Evolutionary conservation across 2,888 invertebrate species (phyloP).

Genomic region (Campoplex nolae): DNA sequence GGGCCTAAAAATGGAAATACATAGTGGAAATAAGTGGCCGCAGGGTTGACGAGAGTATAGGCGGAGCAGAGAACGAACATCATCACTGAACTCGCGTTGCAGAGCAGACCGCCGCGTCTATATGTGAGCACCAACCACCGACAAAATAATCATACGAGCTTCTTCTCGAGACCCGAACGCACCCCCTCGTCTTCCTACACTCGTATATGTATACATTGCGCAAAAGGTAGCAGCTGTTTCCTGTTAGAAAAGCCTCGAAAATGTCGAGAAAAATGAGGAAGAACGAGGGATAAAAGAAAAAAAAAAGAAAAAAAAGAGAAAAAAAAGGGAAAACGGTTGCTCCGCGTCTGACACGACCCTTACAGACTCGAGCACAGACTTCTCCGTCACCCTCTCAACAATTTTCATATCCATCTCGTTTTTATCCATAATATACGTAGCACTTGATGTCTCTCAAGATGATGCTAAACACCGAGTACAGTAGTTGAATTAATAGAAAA

Average conservation of each 20-base stretch:
- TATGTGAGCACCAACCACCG: constrained; percentile 49
- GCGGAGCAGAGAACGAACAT: constrained; percentile 33
- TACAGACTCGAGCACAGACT: constrained; percentile 36
- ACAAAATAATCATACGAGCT: constrained; percentile 60
- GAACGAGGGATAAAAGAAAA: constrained; percentile 46
- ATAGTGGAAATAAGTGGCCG: constrained; percentile 20
- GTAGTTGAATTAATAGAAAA: neutral
- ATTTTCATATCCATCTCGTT: constrained; percentile 48
- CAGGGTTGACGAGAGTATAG: constrained; percentile 14
- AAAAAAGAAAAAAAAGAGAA: constrained; percentile 1
- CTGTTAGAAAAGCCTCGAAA: constrained; percentile 75
- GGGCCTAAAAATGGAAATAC: constrained; percentile 34
- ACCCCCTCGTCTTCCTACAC: constrained; percentile 8
- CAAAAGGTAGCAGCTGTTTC: constrained; percentile 78
- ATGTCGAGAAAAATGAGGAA: constrained; percentile 61
- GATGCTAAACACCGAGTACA: neutral
- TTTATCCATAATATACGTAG: constrained; percentile 48
- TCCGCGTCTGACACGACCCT: constrained; percentile 37
- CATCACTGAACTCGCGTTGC: constrained; percentile 23
- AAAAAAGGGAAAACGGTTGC: constrained; percentile 21
- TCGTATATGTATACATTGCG: neutral
- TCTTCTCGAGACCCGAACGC: constrained; percentile 31
- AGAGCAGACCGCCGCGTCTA: constrained; percentile 19
- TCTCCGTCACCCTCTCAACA: constrained; percentile 47
- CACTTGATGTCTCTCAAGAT: constrained; percentile 15